phyloP scores from a whole-genome alignment of 1,140 invertebrate genomes.

The Wiebesia pumilae region DNA sequence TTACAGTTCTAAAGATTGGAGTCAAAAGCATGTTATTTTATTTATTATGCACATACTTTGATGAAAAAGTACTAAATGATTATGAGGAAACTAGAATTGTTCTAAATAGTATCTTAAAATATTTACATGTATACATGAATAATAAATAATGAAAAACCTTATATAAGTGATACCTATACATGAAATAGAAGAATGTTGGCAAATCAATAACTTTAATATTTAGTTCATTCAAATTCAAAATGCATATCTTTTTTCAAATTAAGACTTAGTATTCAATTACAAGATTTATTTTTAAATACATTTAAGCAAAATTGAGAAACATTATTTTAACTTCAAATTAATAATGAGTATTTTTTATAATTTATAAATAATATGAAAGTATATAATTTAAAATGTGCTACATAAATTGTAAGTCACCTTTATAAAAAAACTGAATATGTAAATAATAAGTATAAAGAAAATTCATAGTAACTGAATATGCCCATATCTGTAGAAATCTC shows the following conservation, averaged over 20 bases:
- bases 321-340: background rate
- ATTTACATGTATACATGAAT: conserved; percentile 15
- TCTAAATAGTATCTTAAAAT: background rate
- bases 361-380: background rate
- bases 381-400: background rate
- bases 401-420: conserved; percentile 2
- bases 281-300: background rate
- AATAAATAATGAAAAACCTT: background rate
- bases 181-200: background rate
- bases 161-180: background rate
- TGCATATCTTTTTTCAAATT: conserved; percentile 5
- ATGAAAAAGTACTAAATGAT: background rate
- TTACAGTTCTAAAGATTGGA: background rate
- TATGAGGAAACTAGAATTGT: background rate
- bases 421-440: conserved; percentile 18
- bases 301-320: background rate
- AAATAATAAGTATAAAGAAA: conserved; percentile 14
- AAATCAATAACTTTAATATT: background rate
- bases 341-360: conserved; percentile 3
- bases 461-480: conserved; percentile 8
- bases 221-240: background rate
- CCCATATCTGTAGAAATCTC: conserved; percentile 8
- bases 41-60: background rate
- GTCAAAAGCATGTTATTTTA: too few species aligned
- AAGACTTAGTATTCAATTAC: too few species aligned